These are phyloP conservation scores for Halictus rubicundus DNA, from an alignment of 1,140 invertebrate genomes.

Conservation along the genomic window DNA sequence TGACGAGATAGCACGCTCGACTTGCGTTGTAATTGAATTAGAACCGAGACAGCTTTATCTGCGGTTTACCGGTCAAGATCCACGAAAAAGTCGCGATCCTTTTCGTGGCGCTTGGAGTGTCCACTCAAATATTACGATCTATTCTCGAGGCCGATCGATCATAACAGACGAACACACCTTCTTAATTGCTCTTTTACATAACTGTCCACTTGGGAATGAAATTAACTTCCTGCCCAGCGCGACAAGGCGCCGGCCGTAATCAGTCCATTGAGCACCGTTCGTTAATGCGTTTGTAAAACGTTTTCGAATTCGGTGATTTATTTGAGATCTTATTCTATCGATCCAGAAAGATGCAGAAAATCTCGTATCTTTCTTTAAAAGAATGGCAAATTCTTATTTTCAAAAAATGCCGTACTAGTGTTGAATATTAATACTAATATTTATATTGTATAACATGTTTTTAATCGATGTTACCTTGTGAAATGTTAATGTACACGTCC, in stretches of 20 bases:
- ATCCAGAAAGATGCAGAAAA: no score
- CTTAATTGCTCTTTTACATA: slow-evolving; percentile 57
- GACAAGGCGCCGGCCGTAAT: slow-evolving; percentile 23
- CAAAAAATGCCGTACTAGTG: no score
- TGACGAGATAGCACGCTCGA: neutral
- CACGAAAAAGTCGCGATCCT: neutral
- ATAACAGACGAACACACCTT: slow-evolving; percentile 40
- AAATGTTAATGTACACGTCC: neutral
- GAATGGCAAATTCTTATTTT: no score
- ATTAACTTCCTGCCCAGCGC: slow-evolving; percentile 51
- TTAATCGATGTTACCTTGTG: neutral
- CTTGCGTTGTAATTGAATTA: slow-evolving; percentile 20
- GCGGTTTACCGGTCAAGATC: neutral
- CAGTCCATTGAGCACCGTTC: slow-evolving; percentile 27
- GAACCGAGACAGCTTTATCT: neutral
- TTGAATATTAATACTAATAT: no score
- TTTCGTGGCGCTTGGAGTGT: neutral
- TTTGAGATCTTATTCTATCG: no score
- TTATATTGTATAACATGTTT: no score
- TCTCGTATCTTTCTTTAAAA: no score
- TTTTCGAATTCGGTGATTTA: no score
- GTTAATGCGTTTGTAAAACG: neutral
- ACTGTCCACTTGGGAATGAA: slow-evolving; percentile 48
- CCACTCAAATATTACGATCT: neutral
- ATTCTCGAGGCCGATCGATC: neutral